Conservation (phyloP, 2,888 invertebrate genomes). For the Drosophila picticornis region DNA sequence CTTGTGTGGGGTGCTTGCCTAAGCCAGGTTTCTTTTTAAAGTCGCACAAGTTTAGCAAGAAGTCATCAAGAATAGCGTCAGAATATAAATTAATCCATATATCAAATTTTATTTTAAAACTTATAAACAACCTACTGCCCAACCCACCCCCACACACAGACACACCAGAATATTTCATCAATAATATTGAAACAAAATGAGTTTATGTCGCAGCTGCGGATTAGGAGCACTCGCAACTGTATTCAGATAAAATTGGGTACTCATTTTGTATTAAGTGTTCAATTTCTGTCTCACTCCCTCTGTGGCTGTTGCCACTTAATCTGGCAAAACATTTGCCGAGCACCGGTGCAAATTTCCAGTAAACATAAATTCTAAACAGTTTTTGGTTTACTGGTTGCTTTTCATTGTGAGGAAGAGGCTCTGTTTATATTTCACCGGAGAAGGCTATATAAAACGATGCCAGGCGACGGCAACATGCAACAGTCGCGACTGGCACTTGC, state of each 20-base stretch:
- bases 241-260: slow-evolving; percentile 13
- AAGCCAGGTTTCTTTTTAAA: neutral
- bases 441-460: slow-evolving; percentile 18
- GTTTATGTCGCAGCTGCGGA: slow-evolving; percentile 14
- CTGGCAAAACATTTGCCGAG: slow-evolving; percentile 34
- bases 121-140: too few relatives aligned
- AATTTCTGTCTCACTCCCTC: neutral
- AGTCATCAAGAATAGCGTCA: neutral
- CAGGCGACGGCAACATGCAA: neutral
- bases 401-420: neutral
- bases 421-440: neutral
- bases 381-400: neutral
- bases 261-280: slow-evolving; percentile 3
- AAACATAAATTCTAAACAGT: slow-evolving; percentile 19
- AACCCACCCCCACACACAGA: too few relatives aligned
- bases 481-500: slow-evolving; percentile 13
- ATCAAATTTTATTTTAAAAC: neutral
- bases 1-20: too few relatives aligned
- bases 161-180: slow-evolving; percentile 18
- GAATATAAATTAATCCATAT: neutral
- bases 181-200: slow-evolving; percentile 19
- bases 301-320: slow-evolving; percentile 1
- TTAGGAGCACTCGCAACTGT: slow-evolving; percentile 3
- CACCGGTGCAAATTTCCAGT: slow-evolving; percentile 5
- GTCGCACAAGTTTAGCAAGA: neutral